These are phyloP conservation scores for Cynocephalus volans DNA, from an alignment of 2,113 vertebrate genomes.

Conservation along the genomic window DNA sequence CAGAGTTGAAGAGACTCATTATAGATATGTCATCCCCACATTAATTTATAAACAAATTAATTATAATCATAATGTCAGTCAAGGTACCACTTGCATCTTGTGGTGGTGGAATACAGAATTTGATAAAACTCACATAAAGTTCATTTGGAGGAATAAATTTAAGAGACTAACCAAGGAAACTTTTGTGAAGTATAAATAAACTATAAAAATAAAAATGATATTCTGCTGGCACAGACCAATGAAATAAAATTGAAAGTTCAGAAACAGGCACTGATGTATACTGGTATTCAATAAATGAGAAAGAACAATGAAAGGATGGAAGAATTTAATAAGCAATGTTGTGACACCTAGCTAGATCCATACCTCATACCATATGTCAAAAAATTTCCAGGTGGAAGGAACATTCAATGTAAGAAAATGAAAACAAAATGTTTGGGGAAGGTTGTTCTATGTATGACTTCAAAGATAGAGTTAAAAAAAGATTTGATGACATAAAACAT, in stretches of 20 bases:
- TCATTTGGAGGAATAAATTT: neutral
- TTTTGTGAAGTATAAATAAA: neutral
- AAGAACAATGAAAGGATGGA: neutral
- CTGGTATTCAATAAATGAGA: neutral
- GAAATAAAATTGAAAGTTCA: neutral
- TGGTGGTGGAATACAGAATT: neutral
- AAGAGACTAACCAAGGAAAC: constrained; percentile 8
- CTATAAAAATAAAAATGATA: neutral
- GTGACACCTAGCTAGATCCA: neutral
- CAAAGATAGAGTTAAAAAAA: neutral
- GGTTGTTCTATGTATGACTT: neutral
- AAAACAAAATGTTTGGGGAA: neutral
- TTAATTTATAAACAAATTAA: neutral
- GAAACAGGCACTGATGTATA: neutral
- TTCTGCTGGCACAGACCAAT: neutral
- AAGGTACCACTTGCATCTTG: neutral
- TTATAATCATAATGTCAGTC: too few species aligned
- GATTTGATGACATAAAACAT: neutral
- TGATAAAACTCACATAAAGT: neutral
- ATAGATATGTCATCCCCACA: fast-evolving
- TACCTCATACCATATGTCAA: neutral
- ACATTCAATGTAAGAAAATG: neutral
- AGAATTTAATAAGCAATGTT: neutral
- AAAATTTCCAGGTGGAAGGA: neutral
- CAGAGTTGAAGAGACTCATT: neutral